Percentiles rank a stretch among this genome's conserved stretches.
Conservation (phyloP, 2,888 invertebrate genomes). For the Ommatoiulus sabulosus region DNA sequence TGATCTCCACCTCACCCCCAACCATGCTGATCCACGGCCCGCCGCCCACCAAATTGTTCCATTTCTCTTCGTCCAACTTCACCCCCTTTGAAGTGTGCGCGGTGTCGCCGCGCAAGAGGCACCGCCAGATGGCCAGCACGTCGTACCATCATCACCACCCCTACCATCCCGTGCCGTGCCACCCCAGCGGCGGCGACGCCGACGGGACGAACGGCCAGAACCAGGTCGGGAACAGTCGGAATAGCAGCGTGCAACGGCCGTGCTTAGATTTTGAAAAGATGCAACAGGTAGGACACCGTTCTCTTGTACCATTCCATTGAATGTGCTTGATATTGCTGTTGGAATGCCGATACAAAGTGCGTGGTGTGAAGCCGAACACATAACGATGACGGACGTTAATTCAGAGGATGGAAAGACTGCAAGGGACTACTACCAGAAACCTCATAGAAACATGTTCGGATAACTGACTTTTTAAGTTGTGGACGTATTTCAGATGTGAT, state of each 20-base stretch:
- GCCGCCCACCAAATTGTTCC: slow-evolving; percentile 70
- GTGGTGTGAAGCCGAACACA: background rate
- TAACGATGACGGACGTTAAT: background rate
- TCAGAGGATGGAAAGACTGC: too few species aligned
- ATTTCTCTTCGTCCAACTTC: slow-evolving; percentile 64
- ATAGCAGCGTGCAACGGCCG: slow-evolving; percentile 79
- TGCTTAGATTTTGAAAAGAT: slow-evolving; percentile 96
- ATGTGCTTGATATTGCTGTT: background rate
- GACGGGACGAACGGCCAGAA: slow-evolving; percentile 65
- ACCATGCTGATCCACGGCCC: slow-evolving; percentile 62
- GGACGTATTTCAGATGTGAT: background rate
- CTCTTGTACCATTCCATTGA: slow-evolving; percentile 40
- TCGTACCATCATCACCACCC: slow-evolving; percentile 56
- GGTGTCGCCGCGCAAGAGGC: slow-evolving; percentile 74
- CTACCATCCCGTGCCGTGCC: slow-evolving; percentile 34
- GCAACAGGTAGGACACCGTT: slow-evolving; percentile 81
- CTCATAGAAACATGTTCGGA: background rate
- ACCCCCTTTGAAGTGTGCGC: slow-evolving; percentile 65
- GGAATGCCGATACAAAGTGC: background rate
- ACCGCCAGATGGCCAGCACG: slow-evolving; percentile 70
- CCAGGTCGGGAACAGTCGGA: slow-evolving; percentile 71
- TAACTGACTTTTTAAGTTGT: background rate
- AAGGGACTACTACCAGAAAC: background rate
- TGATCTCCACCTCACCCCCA: slow-evolving; percentile 42
- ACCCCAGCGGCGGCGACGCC: slow-evolving; percentile 42